Base-by-base conservation (phyloP, 2,797 vertebrate genomes). In the Leptatherina wallacei region DNA sequence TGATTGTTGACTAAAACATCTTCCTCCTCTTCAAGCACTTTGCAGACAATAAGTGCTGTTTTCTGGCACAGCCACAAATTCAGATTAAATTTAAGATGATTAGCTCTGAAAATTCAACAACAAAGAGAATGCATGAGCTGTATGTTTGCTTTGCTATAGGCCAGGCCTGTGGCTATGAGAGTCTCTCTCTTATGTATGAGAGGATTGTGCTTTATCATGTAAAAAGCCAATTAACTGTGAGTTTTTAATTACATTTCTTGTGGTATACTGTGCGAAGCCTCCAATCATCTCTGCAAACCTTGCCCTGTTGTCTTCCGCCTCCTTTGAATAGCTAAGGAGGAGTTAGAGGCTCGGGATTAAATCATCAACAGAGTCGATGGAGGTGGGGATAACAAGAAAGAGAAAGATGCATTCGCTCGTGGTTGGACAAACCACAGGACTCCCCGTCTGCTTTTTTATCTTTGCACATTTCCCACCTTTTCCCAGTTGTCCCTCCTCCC, bases 181-280 rank as follows among this genome's bases (percentile, higher is more conserved):
- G 86, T 51, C 85, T 88, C 83, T 90, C 79, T 75, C 78, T 87
- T 84, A 87, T 81, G 75, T 85, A 89, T 91, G 85, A 85, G 81
- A 78, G 80, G 89, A 90, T 88, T 89, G 86, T 83, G 89, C 86
- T 88, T 91, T 92, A 91, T 91, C 86, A 88, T 89, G 85, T 87
- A 91, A 89, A 92, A 91, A 91, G 82, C 84, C 88, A 93, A 92
- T 92, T 92, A 91, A 91, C 88, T 83, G 83, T 35, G 63, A 72
- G 80, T 83, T 86, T 85, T 89, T 93, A 94, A 94, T 93, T 91
- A 88, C 86, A 88, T 88, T 86, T 90, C 82, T 85, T 78, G 73
- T 84, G 73, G 73, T 71, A 52, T 76, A 66, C 75, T 80, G 78
- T 82, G 69, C 32, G 74, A 75, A 76, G 87, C 80, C 69, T 83